A percentile compares a stretch with the other conserved stretches of the same genome.
Conservation (phyloP, 1,140 invertebrate species). For the Heliconius congener region DNA sequence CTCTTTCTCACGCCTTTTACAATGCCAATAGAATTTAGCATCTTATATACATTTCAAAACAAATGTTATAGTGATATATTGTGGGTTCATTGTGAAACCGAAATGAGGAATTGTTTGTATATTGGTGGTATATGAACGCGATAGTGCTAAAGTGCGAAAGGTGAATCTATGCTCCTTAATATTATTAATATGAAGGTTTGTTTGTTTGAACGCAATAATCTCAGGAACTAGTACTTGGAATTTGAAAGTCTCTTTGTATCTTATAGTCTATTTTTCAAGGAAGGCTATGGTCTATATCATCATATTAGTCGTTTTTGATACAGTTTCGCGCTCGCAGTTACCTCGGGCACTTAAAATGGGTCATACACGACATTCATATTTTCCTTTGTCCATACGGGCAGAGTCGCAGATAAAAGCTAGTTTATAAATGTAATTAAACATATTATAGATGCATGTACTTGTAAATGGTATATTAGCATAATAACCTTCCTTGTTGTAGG, state of each 20-base stretch:
- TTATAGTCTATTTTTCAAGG: too few species aligned
- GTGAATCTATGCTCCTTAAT: background rate
- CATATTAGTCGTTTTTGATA: too few species aligned
- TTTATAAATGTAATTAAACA: background rate
- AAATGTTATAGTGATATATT: conserved; percentile 31
- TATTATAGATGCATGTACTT: background rate
- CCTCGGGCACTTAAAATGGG: too few species aligned
- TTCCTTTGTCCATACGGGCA: too few species aligned
- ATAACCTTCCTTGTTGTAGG: conserved; percentile 21
- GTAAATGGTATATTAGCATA: conserved; percentile 24
- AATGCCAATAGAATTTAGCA: conserved; percentile 28
- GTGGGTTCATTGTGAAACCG: conserved; percentile 4
- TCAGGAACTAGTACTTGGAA: too few species aligned
- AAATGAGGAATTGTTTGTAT: conserved; percentile 27
- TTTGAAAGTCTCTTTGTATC: too few species aligned
- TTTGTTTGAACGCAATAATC: background rate
- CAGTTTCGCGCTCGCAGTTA: too few species aligned
- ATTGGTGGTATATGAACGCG: conserved; percentile 19
- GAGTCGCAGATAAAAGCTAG: too few species aligned
- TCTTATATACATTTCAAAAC: conserved; percentile 31
- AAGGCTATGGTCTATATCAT: too few species aligned
- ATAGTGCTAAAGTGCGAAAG: conserved; percentile 9
- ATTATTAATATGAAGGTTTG: background rate
- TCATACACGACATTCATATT: too few species aligned
- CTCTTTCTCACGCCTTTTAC: conserved; percentile 50